Conservation (phyloP, 2,113 vertebrate species). For the Athene noctua region DNA sequence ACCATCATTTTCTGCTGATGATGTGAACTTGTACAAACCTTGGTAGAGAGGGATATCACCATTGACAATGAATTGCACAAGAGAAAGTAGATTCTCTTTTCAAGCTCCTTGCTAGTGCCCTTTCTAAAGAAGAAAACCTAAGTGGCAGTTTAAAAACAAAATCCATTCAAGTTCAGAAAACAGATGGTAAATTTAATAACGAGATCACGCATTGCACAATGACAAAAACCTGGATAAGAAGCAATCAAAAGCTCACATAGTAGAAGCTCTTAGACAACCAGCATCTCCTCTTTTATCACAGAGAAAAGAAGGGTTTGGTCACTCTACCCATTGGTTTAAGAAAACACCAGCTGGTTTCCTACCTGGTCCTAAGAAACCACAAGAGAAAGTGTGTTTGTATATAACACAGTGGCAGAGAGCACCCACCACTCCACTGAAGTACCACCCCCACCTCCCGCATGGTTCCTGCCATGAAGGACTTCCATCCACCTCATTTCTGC, state of each 20-base stretch:
- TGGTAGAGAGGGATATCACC: neutral
- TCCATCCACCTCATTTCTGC: neutral
- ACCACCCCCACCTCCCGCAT: rapidly evolving
- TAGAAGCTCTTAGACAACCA: neutral
- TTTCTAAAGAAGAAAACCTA: neutral
- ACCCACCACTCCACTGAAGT: neutral
- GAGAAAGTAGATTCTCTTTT: neutral
- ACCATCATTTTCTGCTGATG: neutral
- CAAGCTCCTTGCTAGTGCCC: neutral
- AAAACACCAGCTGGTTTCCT: neutral
- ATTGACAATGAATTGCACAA: neutral
- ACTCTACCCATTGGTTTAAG: neutral
- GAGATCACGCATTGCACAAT: neutral
- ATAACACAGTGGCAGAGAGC: neutral
- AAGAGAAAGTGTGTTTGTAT: neutral
- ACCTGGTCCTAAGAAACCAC: neutral
- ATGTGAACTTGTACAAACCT: neutral
- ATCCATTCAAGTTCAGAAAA: neutral
- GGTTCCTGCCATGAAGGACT: neutral
- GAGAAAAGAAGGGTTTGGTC: neutral
- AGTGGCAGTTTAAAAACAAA: neutral
- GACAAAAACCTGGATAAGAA: neutral
- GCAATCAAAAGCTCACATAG: neutral
- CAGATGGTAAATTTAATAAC: neutral
- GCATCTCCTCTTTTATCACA: neutral